Evolutionary conservation across 2,797 vertebrate genomes (phyloP).

Genomic region (Danio jaintianensis): DNA sequence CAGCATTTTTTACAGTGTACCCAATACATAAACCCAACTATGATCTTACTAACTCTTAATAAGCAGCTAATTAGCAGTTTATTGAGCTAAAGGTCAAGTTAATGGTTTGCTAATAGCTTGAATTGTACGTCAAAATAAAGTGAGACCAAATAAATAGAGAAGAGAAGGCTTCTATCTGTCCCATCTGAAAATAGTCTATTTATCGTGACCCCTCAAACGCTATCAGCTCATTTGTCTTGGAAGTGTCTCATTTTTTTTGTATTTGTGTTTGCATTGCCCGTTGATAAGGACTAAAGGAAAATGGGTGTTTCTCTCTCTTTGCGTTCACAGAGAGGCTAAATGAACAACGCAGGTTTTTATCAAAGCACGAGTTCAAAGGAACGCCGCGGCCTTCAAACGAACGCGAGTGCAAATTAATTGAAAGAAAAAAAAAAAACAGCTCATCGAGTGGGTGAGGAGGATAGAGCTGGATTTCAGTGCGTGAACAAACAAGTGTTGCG

Average conservation of each 20-base stretch:
- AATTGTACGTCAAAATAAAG: too few species aligned
- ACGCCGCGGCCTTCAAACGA: constrained; percentile 49
- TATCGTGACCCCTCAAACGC: constrained; percentile 35
- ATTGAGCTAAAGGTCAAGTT: too few species aligned
- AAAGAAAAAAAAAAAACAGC: not conserved
- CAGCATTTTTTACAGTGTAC: too few species aligned
- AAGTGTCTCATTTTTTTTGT: constrained; percentile 56
- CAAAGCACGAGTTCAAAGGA: constrained; percentile 78
- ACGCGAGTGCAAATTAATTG: constrained; percentile 47
- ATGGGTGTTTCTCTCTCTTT: constrained; percentile 84
- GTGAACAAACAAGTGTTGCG: constrained; percentile 51
- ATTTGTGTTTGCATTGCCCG: constrained; percentile 54
- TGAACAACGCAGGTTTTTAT: constrained; percentile 79
- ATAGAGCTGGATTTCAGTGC: constrained; percentile 52
- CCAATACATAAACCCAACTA: too few species aligned
- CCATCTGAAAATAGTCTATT: constrained; percentile 45
- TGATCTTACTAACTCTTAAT: too few species aligned
- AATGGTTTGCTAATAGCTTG: too few species aligned
- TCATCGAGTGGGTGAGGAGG: constrained; percentile 13
- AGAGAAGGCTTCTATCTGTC: constrained; percentile 1
- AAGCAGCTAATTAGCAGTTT: too few species aligned
- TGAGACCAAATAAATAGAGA: too few species aligned
- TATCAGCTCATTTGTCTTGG: constrained; percentile 60
- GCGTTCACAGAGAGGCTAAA: constrained; percentile 80
- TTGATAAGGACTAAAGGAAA: constrained; percentile 57